Evolutionary conservation across 2,113 vertebrate species (phyloP).

Genomic region (Hydropotes inermis): DNA sequence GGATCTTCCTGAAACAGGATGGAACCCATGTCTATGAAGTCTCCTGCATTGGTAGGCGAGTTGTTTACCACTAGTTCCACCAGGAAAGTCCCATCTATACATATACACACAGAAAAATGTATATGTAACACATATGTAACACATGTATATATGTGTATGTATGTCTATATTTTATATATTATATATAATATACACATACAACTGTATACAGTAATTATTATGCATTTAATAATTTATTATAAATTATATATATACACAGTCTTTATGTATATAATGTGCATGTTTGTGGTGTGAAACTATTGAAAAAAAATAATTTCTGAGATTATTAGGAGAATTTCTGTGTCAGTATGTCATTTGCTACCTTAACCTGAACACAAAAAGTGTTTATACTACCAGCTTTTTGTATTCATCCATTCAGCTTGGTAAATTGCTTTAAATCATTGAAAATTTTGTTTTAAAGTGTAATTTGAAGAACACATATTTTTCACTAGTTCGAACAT

Average conservation of each 20-base stretch:
- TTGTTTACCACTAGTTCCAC: background rate
- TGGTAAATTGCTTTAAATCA: conserved; percentile 20
- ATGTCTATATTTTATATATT: background rate
- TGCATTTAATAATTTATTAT: background rate
- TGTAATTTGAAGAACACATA: conserved; percentile 16
- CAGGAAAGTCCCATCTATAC: background rate
- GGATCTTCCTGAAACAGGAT: background rate
- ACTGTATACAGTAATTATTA: background rate
- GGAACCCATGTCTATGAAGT: background rate
- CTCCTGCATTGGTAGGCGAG: background rate
- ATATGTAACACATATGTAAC: background rate
- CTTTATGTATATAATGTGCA: background rate
- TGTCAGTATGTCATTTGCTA: background rate
- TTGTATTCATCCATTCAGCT: background rate
- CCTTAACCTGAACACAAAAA: background rate
- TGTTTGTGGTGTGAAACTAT: background rate
- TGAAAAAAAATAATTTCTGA: background rate
- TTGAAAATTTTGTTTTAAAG: conserved; percentile 34
- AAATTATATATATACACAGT: background rate
- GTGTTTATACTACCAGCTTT: background rate
- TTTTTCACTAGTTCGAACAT: conserved; percentile 37
- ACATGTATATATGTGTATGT: background rate
- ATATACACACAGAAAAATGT: background rate
- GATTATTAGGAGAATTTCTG: background rate
- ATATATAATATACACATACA: background rate